These are phyloP conservation scores for Rynchops niger DNA, from an alignment of 2,113 vertebrate genomes.

Conservation along the genomic window DNA sequence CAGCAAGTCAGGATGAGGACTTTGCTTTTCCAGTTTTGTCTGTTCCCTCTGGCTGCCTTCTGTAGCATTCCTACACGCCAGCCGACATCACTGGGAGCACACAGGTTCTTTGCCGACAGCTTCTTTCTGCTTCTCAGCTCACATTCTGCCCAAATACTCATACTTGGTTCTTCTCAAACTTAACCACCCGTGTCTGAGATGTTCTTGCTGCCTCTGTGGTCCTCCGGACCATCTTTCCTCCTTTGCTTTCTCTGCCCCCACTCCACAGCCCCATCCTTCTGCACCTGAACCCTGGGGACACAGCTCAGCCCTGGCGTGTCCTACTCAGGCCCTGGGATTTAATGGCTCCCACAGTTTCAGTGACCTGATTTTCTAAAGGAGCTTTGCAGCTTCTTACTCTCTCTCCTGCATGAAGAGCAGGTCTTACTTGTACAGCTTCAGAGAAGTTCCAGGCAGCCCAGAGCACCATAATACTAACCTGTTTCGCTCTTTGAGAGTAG, in stretches of 20 bases:
- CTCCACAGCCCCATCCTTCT: background rate
- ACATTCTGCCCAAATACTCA: background rate
- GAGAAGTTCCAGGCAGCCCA: background rate
- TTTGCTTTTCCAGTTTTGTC: background rate
- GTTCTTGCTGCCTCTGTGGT: background rate
- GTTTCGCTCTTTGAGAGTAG: background rate
- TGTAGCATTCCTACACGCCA: rapidly evolving
- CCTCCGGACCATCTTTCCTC: background rate
- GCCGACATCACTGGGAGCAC: background rate
- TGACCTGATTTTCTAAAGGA: background rate
- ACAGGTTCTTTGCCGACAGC: background rate
- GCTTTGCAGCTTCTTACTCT: background rate
- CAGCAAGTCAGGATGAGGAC: background rate
- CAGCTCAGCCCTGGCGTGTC: background rate
- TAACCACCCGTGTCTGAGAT: rapidly evolving
- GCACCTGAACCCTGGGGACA: background rate
- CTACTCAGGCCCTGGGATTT: too few species aligned
- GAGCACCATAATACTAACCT: background rate
- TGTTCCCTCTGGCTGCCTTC: background rate
- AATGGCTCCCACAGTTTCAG: background rate
- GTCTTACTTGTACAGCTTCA: background rate
- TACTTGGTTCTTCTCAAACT: background rate
- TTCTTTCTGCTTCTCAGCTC: background rate
- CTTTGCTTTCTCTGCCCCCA: too few species aligned
- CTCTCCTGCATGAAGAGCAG: background rate